Evolutionary conservation across 2,797 vertebrate genomes (phyloP).

Genomic region (Coregonus ussuriensis): DNA sequence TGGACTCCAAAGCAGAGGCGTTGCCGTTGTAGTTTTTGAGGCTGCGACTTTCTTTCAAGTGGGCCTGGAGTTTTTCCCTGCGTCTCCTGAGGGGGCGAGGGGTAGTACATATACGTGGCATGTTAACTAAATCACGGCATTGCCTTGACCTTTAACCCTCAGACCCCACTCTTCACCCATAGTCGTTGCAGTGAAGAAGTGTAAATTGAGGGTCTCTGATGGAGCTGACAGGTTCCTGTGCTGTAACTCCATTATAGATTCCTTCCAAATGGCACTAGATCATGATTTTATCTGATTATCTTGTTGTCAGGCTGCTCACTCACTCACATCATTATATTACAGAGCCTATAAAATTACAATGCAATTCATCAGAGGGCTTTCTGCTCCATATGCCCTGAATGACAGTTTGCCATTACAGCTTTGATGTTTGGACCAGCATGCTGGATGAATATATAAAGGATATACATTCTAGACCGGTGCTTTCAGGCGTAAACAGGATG

Average conservation of each 20-base stretch:
- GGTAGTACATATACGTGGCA: neutral
- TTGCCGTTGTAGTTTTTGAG: conserved; percentile 75
- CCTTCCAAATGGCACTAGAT: conserved; percentile 60
- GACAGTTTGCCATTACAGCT: conserved; percentile 42
- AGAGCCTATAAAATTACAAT: conserved; percentile 59
- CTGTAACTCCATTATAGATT: conserved; percentile 55
- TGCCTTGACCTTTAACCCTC: neutral
- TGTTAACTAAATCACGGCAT: neutral
- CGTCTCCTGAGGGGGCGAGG: conserved; percentile 62
- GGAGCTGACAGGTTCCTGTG: neutral
- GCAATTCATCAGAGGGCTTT: conserved; percentile 49
- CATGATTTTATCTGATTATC: conserved; percentile 63
- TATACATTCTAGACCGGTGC: neutral
- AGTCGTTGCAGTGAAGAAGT: neutral
- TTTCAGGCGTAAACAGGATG: neutral
- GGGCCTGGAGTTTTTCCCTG: conserved; percentile 78
- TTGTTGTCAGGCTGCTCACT: conserved; percentile 65
- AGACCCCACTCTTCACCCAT: neutral
- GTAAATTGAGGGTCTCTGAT: neutral
- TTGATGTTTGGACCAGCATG: conserved; percentile 35
- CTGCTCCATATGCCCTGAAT: conserved; percentile 32
- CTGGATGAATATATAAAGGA: neutral
- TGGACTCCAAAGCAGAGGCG: conserved; percentile 52
- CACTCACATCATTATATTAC: conserved; percentile 66
- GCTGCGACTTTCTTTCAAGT: conserved; percentile 75